A percentile compares a stretch with the other conserved stretches of the same genome.
phyloP scores from a whole-genome alignment of 1,140 invertebrate species.

The Saccostrea echinata region DNA sequence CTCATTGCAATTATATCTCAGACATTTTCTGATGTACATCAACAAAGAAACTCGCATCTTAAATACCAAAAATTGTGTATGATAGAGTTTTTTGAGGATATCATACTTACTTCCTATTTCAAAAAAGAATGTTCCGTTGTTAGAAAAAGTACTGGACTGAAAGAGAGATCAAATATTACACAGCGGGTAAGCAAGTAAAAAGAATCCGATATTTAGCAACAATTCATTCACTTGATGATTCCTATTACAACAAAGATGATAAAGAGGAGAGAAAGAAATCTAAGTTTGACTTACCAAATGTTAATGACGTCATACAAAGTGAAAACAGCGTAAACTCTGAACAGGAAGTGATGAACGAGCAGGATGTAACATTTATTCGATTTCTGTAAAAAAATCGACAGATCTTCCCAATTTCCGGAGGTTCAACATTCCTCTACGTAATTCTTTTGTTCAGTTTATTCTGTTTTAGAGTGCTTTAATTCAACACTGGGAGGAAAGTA shows the following conservation, averaged over 20 bases:
- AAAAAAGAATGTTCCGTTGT: neutral
- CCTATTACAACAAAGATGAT: neutral
- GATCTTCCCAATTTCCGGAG: neutral
- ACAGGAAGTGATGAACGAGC: neutral
- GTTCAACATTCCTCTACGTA: neutral
- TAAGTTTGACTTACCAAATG: neutral
- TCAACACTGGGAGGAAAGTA: too few relatives aligned
- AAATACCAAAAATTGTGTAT: constrained; percentile 64
- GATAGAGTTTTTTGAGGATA: constrained; percentile 66
- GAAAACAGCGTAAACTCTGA: neutral
- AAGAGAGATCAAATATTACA: neutral
- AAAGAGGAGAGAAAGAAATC: neutral
- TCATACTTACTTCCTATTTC: neutral
- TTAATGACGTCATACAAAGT: neutral
- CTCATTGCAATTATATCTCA: constrained; percentile 73
- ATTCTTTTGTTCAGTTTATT: too few relatives aligned
- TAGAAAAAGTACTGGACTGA: neutral
- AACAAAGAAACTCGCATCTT: constrained; percentile 61
- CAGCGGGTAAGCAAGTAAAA: neutral
- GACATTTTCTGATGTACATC: constrained; percentile 63
- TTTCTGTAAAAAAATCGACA: neutral
- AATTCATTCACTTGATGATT: neutral
- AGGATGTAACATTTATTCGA: neutral
- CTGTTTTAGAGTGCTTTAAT: too few relatives aligned
- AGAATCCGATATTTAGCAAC: neutral